Conservation (phyloP, 2,888 invertebrate genomes). For the Eilema sororculum region DNA sequence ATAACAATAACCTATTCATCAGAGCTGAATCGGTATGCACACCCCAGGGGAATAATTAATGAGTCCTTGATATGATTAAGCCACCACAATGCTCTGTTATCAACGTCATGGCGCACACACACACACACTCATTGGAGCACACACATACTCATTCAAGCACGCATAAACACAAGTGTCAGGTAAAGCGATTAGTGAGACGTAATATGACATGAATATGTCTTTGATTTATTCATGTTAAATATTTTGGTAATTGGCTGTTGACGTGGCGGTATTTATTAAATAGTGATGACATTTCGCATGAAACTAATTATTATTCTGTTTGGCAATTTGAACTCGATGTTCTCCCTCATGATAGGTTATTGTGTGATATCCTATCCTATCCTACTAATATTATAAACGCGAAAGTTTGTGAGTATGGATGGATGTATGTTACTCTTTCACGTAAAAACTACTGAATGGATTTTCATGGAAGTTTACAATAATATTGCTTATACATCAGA, state of each 20-base stretch:
- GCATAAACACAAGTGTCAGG: slow-evolving; percentile 39
- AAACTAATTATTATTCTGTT: slow-evolving; percentile 19
- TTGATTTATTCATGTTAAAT: slow-evolving; percentile 52
- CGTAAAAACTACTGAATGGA: too few relatives aligned
- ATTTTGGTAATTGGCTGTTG: slow-evolving; percentile 44
- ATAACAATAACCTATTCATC: slow-evolving; percentile 65
- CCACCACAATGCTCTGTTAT: slow-evolving; percentile 79
- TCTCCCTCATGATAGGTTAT: neutral
- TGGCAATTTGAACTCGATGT: slow-evolving; percentile 2
- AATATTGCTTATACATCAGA: too few relatives aligned
- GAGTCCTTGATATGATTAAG: slow-evolving; percentile 79
- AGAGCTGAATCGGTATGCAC: slow-evolving; percentile 62
- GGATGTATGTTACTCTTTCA: too few relatives aligned
- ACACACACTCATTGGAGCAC: slow-evolving; percentile 30
- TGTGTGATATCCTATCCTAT: too few relatives aligned
- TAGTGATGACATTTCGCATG: neutral
- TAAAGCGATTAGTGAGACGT: slow-evolving; percentile 72
- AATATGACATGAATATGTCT: slow-evolving; percentile 59
- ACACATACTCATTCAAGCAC: slow-evolving; percentile 6
- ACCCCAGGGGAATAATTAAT: slow-evolving; percentile 77
- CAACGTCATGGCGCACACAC: slow-evolving; percentile 57
- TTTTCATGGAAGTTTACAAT: too few relatives aligned
- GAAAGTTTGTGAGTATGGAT: too few relatives aligned
- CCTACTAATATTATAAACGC: too few relatives aligned
- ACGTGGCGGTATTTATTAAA: slow-evolving; percentile 24